A percentile compares a stretch with the other conserved stretches of the same genome.
Evolutionary conservation across 2,797 vertebrate species (phyloP).

Genomic region (Phaenicophaeus curvirostris): DNA sequence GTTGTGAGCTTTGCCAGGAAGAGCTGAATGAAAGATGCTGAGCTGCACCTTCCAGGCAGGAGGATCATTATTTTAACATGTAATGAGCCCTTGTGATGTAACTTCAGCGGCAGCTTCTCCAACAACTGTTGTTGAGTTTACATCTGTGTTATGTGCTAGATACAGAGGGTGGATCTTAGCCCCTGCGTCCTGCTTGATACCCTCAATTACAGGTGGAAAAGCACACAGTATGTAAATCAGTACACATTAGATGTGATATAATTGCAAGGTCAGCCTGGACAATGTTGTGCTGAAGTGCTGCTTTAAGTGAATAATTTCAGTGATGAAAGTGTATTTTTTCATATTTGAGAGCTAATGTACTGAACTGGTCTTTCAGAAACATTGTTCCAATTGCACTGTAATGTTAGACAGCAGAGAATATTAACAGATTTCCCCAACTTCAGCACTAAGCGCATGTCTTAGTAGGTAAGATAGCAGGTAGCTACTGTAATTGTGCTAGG

Average conservation of each 20-base stretch:
- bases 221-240: slow-evolving; percentile 62
- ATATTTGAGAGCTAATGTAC: slow-evolving; percentile 69
- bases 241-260: slow-evolving; percentile 55
- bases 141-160: not conserved
- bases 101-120: slow-evolving; percentile 14
- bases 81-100: not conserved
- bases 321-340: slow-evolving; percentile 65
- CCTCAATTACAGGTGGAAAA: slow-evolving; percentile 73
- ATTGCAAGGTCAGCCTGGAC: slow-evolving; percentile 69
- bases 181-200: slow-evolving; percentile 57
- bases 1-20: not conserved
- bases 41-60: not conserved
- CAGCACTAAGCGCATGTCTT: not conserved
- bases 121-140: slow-evolving; percentile 36
- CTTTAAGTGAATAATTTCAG: slow-evolving; percentile 73
- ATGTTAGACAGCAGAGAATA: slow-evolving; percentile 58
- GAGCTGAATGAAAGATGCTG: not conserved
- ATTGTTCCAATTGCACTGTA: slow-evolving; percentile 66
- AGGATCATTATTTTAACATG: not conserved
- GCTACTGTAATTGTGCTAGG: not conserved
- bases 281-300: slow-evolving; percentile 68
- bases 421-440: not conserved
- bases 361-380: slow-evolving; percentile 71
- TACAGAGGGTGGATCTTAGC: slow-evolving; percentile 20
- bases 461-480: not conserved